Percentiles rank a stretch among this genome's conserved stretches.
Evolutionary conservation across 2,113 vertebrate genomes (phyloP).

Genomic region (Rhynchopsitta pachyrhyncha): DNA sequence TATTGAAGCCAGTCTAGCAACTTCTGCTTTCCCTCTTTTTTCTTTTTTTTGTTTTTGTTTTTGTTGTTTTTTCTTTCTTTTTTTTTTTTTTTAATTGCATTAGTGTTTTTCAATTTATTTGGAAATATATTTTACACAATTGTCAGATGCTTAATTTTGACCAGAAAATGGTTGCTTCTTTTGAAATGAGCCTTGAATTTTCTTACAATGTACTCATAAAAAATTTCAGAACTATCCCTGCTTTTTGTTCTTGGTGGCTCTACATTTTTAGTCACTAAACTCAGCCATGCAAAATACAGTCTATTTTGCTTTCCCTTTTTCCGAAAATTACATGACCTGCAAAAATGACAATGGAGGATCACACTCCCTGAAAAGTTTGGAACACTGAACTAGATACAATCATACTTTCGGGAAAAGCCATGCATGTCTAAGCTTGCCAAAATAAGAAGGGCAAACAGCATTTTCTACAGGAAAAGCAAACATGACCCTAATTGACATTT

Average conservation of each 20-base stretch:
- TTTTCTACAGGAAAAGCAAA: not conserved
- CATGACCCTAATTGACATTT: not conserved
- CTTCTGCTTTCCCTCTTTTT: not conserved
- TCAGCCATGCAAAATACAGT: not conserved
- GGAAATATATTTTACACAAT: not conserved
- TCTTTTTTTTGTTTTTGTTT: not conserved
- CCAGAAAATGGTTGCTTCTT: not conserved
- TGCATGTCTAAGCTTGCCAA: not conserved
- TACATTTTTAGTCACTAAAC: not conserved
- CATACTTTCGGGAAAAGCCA: not conserved
- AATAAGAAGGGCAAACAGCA: not conserved
- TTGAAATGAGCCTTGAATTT: not conserved
- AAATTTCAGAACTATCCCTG: not conserved
- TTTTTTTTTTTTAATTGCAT: not conserved
- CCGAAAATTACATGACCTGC: not conserved
- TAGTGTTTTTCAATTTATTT: not conserved
- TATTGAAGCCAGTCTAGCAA: not conserved
- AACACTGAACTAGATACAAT: not conserved
- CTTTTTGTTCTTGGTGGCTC: not conserved
- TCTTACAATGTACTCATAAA: not conserved
- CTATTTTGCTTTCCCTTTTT: not conserved
- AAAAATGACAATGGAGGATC: not conserved
- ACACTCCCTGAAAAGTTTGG: not conserved
- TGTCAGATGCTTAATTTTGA: not conserved
- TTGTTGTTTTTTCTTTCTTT: not conserved